These are phyloP conservation scores for Chrysocyon brachyurus DNA, from an alignment of 2,797 vertebrate species.

Conservation along the genomic window DNA sequence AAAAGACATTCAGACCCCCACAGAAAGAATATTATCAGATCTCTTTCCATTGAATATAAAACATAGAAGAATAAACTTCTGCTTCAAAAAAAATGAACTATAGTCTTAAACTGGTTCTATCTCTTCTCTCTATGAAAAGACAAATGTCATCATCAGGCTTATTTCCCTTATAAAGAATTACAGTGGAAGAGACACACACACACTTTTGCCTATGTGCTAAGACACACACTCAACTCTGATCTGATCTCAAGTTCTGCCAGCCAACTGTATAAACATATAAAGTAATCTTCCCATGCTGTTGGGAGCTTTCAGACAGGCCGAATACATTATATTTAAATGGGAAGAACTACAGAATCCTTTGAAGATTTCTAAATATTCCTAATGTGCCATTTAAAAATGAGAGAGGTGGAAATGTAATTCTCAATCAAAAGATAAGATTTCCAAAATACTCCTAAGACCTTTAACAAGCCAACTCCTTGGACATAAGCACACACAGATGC, in stretches of 20 bases:
- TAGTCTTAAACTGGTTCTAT: constrained; percentile 18
- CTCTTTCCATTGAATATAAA: constrained; percentile 51
- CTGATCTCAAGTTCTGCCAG: not conserved
- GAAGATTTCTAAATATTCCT: constrained; percentile 48
- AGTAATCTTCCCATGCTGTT: not conserved
- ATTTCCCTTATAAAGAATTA: constrained; percentile 9
- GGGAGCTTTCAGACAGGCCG: constrained; percentile 24
- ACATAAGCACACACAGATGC: not conserved
- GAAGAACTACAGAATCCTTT: constrained; percentile 2
- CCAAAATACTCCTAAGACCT: not conserved
- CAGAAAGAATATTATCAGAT: constrained; percentile 52
- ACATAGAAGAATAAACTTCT: constrained; percentile 40
- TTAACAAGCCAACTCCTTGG: not conserved
- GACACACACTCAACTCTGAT: not conserved
- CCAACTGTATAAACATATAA: not conserved
- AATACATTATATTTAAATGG: not conserved
- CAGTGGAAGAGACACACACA: not conserved
- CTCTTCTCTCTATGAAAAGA: constrained; percentile 19
- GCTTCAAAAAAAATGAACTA: not conserved
- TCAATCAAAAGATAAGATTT: constrained; percentile 4
- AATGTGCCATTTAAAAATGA: constrained; percentile 16
- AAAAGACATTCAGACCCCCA: constrained; percentile 22
- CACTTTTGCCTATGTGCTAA: not conserved
- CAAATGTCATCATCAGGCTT: constrained; percentile 6
- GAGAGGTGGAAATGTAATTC: not conserved